These are phyloP conservation scores for Cygnus buccinator DNA, from an alignment of 2,113 vertebrate genomes.

Conservation along the genomic window DNA sequence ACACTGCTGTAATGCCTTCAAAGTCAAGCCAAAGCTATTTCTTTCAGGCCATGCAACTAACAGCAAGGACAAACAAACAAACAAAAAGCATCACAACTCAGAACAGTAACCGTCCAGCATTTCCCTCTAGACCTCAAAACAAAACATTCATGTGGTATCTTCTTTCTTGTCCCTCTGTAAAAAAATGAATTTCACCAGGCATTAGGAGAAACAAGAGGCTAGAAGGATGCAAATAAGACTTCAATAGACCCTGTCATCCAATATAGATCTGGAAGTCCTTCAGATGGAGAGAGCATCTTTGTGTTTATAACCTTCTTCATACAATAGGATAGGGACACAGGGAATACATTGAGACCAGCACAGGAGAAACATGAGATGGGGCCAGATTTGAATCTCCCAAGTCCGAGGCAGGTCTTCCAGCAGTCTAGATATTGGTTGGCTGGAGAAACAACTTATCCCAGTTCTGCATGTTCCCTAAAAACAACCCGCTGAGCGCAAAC, in stretches of 20 bases:
- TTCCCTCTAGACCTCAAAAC: background rate
- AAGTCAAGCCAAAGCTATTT: background rate
- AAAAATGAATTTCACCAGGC: background rate
- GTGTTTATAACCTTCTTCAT: background rate
- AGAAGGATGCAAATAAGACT: background rate
- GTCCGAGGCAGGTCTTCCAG: too few relatives aligned
- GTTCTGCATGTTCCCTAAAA: background rate
- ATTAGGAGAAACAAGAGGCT: background rate
- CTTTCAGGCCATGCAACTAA: background rate
- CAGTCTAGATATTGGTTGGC: too few relatives aligned
- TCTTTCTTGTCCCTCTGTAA: background rate
- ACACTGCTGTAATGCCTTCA: background rate
- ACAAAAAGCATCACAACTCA: background rate
- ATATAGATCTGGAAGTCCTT: background rate
- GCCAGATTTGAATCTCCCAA: background rate
- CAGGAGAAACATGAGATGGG: background rate
- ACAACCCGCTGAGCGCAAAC: background rate
- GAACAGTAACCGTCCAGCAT: background rate
- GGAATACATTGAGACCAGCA: background rate
- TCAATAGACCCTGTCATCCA: background rate
- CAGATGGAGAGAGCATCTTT: background rate
- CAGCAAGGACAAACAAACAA: background rate
- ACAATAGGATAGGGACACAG: background rate
- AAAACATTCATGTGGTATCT: background rate
- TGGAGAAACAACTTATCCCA: background rate